phyloP scores from a whole-genome alignment of 2,888 invertebrate species.

The Tricholauxania praeusta region DNA sequence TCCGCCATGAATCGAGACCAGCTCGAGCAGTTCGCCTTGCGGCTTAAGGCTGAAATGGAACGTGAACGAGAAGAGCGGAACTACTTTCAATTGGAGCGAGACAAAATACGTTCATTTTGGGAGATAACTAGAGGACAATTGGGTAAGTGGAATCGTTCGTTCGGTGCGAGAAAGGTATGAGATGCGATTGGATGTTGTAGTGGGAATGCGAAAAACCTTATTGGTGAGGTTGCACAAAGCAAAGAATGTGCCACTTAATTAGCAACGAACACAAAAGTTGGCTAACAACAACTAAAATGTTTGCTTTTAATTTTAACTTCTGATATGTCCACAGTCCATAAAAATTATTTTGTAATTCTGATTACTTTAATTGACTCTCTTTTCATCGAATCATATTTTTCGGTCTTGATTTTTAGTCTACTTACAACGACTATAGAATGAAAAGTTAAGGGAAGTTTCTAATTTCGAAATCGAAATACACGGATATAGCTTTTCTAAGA shows the following conservation, averaged over 20 bases:
- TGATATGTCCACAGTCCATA: too few species aligned
- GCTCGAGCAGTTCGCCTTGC: constrained; percentile 87
- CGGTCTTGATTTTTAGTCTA: too few species aligned
- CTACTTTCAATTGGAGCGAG: constrained; percentile 94
- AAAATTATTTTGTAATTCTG: too few species aligned
- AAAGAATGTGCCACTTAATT: constrained; percentile 23
- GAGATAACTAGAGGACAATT: constrained; percentile 92
- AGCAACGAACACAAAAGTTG: constrained; percentile 23
- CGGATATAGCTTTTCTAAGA: too few species aligned
- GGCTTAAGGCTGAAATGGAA: constrained; percentile 91
- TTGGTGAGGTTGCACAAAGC: neutral
- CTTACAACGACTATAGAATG: too few species aligned
- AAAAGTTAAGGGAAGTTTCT: too few species aligned
- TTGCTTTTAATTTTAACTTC: too few species aligned
- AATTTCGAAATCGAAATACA: too few species aligned
- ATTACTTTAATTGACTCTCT: too few species aligned
- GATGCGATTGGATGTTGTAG: neutral
- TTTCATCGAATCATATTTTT: too few species aligned
- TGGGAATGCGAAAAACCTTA: too few species aligned
- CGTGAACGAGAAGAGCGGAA: constrained; percentile 95
- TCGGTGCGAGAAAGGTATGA: neutral
- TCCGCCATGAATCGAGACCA: constrained; percentile 94
- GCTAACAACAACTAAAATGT: neutral
- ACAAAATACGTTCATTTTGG: constrained; percentile 95
- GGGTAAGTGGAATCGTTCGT: constrained; percentile 72